These are phyloP conservation scores for Neodiprion virginianus DNA, from an alignment of 1,140 invertebrate genomes.

Conservation along the genomic window DNA sequence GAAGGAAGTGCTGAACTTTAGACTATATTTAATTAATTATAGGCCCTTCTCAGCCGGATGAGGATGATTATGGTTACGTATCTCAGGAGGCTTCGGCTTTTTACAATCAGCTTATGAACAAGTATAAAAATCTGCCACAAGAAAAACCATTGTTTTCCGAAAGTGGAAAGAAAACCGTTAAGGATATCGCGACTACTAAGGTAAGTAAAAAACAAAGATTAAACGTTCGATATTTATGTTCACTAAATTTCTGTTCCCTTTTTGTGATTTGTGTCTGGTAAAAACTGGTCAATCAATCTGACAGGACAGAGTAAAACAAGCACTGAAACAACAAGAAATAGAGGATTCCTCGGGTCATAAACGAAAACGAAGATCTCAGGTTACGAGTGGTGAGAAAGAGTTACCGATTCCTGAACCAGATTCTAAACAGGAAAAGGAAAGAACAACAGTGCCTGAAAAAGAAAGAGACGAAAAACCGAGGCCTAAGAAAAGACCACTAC, in stretches of 20 bases:
- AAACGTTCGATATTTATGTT: background rate
- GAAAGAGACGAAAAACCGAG: conserved; percentile 66
- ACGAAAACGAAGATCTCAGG: conserved; percentile 65
- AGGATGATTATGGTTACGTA: conserved; percentile 90
- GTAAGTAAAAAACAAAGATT: conserved; percentile 39
- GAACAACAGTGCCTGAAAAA: conserved; percentile 36
- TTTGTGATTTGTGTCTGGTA: background rate
- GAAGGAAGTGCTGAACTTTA: no score
- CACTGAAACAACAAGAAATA: conserved; percentile 74
- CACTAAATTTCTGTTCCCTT: background rate
- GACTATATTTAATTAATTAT: conserved; percentile 16
- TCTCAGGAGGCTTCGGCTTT: conserved; percentile 81
- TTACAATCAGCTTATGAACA: conserved; percentile 85
- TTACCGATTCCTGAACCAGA: conserved; percentile 26
- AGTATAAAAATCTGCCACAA: conserved; percentile 76
- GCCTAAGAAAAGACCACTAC: conserved; percentile 63
- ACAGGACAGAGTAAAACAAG: conserved; percentile 74
- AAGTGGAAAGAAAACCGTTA: conserved; percentile 53
- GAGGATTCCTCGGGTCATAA: conserved; percentile 74
- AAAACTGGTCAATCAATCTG: conserved; percentile 23
- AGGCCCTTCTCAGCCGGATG: conserved; percentile 81
- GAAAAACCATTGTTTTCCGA: conserved; percentile 61
- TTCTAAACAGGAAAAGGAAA: conserved; percentile 39
- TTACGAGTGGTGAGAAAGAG: conserved; percentile 32
- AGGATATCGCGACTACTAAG: conserved; percentile 62